A percentile compares a stretch with the other conserved stretches of the same genome.
Evolutionary conservation across 2,113 vertebrate genomes (phyloP).

Genomic region (Sebastes fasciatus): DNA sequence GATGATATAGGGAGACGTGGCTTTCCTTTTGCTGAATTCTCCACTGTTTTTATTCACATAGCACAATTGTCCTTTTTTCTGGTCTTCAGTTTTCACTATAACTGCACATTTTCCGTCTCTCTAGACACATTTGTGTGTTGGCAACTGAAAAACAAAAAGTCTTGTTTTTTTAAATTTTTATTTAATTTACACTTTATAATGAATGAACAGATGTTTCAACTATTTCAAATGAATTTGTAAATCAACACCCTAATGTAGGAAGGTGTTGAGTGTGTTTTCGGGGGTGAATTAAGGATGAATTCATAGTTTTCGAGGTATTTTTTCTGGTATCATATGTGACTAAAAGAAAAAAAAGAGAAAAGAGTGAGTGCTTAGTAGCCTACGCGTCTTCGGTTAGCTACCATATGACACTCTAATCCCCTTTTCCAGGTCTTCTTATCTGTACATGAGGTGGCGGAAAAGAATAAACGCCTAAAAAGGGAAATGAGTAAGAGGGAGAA

Average conservation of each 20-base stretch:
- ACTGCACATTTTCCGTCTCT: no score
- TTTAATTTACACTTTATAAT: neutral
- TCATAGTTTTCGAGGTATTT: neutral
- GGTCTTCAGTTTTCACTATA: no score
- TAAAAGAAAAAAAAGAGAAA: neutral
- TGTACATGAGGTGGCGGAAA: neutral
- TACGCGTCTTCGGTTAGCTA: neutral
- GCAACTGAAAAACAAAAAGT: neutral
- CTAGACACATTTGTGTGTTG: neutral
- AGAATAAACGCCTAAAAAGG: slow-evolving; percentile 1
- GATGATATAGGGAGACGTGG: no score
- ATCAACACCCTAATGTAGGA: neutral
- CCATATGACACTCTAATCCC: neutral
- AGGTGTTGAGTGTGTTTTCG: neutral
- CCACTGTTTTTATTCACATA: no score
- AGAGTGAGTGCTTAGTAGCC: neutral
- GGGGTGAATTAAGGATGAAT: neutral
- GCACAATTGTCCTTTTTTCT: no score
- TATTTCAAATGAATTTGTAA: neutral
- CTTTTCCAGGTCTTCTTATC: slow-evolving; percentile 15
- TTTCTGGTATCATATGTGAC: neutral
- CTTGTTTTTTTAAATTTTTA: no score
- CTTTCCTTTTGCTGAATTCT: no score
- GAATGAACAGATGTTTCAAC: neutral
- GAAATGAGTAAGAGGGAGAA: no score